Base-by-base conservation (phyloP, 2,888 invertebrate genomes). In the Tethea ocularis region DNA sequence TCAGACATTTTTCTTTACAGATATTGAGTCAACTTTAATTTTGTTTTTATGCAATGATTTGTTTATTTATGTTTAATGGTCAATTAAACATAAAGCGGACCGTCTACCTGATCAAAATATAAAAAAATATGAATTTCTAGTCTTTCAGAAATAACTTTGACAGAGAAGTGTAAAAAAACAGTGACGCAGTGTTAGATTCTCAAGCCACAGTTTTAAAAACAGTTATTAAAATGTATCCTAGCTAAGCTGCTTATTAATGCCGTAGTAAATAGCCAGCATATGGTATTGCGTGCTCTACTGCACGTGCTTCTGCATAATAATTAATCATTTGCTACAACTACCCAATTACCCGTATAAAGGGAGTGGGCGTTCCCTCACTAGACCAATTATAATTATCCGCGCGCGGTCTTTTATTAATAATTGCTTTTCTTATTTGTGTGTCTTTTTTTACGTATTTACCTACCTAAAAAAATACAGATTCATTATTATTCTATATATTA, bases 261-360 rank as follows among this genome's bases (percentile, higher is more conserved):
- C 59, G 53, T 52, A 58, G 57, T 41, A 57, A 23, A 11, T 51
- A 58, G 46, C 54, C 51, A 51, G 52, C 53, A 46, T 24, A 46
- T 26, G 38, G 66, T 64, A 66, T 65, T 52, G 55, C 41, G 64
- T 64, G 68, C 63, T 61, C 57, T 62, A 61, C 59, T 63, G 70
- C 68, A 73, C 75, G 78, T 75, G 72, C 61, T 67, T 72, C 56
- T 76, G 80, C 78, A 78, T 78, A 72, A 70, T 77, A 75, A 83
- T 83, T 84, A 84, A 82, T 83, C 80, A 82, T 78, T 81, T 75
- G 72, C 69, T 77, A 73, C 72, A 79, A 78, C 79, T 72, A 78
- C 71, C 72, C 76, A 75, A 80, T 76, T 77, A 78, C 69, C 74
- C 72, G 71, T 75, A 76, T 75, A 71, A 69, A 77, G 71, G 66